Conservation (phyloP, 30 jellyfish, hydroid and myxozoan genomes). For the Chironex yamaguchii region DNA sequence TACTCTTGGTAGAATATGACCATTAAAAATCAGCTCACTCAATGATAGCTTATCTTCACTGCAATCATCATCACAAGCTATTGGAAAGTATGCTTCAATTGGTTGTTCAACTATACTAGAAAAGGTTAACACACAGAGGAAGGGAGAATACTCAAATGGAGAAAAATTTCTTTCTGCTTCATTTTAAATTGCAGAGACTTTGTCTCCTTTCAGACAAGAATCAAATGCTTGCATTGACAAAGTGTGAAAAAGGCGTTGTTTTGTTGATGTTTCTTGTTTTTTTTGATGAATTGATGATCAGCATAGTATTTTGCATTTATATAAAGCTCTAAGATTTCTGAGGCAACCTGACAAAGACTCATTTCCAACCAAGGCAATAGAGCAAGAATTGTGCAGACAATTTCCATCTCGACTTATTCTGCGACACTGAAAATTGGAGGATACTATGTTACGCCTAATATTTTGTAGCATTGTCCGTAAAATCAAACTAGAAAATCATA, state of each 20-base stretch:
- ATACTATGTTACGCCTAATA: too few relatives aligned
- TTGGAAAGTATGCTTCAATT: constrained; percentile 47
- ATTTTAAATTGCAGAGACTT: background rate
- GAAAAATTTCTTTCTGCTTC: too few relatives aligned
- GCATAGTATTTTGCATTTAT: constrained; percentile 6
- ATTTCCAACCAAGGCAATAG: constrained; percentile 56
- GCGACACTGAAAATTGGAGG: too few relatives aligned
- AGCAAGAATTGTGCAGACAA: constrained; percentile 39
- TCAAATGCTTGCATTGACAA: constrained; percentile 21
- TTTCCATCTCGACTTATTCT: constrained; percentile 43
- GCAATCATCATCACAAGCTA: background rate
- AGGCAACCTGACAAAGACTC: constrained; percentile 33
- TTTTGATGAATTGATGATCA: constrained; percentile 17
- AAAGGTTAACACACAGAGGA: constrained; percentile 28
- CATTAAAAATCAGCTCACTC: constrained; percentile 14
- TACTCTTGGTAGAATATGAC: constrained; percentile 14
- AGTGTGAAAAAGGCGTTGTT: constrained; percentile 1
- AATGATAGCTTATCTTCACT: too few relatives aligned
- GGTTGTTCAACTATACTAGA: constrained; percentile 38
- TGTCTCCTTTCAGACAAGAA: background rate
- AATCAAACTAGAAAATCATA: too few relatives aligned
- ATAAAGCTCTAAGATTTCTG: constrained; percentile 17
- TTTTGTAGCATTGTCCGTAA: too few relatives aligned
- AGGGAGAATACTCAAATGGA: constrained; percentile 27
- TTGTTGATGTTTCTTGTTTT: too few relatives aligned